Conservation (phyloP, 2,888 invertebrate species). For the Amblyjoppa fuscipennis region DNA sequence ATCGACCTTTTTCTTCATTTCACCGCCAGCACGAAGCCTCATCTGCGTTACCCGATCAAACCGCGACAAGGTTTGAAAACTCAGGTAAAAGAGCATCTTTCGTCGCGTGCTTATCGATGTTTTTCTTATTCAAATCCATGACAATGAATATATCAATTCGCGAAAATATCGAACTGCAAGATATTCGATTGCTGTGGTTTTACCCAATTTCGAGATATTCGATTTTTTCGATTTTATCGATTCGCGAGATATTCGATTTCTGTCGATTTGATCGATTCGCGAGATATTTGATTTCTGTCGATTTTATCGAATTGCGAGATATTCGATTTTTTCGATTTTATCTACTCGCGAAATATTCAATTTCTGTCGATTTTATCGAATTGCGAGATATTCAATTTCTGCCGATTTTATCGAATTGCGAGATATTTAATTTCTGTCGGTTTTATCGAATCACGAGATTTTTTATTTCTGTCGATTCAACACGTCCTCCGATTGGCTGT, state of each 20-base stretch:
- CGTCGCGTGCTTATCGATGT: not conserved
- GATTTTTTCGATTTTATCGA: too few relatives aligned
- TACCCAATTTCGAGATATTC: not conserved
- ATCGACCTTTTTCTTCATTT: slow-evolving; percentile 98
- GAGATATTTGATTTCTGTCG: not conserved
- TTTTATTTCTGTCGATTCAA: not conserved
- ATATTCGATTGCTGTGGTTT: not conserved
- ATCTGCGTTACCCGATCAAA: slow-evolving; percentile 93
- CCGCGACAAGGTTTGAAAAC: slow-evolving; percentile 95
- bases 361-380: not conserved
- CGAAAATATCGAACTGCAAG: slow-evolving; percentile 4
- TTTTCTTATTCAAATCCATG: not conserved
- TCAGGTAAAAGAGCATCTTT: slow-evolving; percentile 87
- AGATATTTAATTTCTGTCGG: not conserved
- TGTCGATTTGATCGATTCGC: not conserved
- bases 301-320: not conserved
- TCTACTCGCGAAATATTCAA: not conserved
- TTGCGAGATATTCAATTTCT: not conserved
- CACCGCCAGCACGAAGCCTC: slow-evolving; percentile 95
- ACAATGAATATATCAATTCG: not conserved
- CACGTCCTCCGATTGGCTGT: not conserved
- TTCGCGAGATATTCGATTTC: not conserved
- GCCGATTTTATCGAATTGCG: not conserved
- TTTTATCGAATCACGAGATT: slow-evolving; percentile 1
- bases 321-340: not conserved